Evolutionary conservation across 2,888 invertebrate genomes (phyloP).

Genomic region (Callosobruchus maculatus): DNA sequence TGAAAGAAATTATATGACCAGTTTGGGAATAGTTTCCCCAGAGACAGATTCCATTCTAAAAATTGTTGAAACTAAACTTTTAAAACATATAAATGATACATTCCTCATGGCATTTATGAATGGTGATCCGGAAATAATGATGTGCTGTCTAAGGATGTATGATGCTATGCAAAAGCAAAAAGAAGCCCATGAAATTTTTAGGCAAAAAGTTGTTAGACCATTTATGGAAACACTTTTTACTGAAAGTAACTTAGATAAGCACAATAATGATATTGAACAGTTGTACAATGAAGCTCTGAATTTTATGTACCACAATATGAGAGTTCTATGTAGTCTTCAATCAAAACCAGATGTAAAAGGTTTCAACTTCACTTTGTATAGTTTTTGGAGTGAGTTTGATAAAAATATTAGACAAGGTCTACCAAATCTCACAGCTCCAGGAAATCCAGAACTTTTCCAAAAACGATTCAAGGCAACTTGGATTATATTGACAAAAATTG

Average conservation of each 20-base stretch:
- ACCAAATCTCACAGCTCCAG: conserved; percentile 84
- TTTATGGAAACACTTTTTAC: conserved; percentile 68
- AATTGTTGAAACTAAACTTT: conserved; percentile 44
- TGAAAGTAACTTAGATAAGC: conserved; percentile 56
- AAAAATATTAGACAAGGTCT: conserved; percentile 76
- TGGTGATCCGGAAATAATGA: conserved; percentile 54
- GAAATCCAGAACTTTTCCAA: conserved; percentile 86
- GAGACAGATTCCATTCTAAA: conserved; percentile 26
- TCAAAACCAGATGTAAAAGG: conserved; percentile 51
- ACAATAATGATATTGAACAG: conserved; percentile 62
- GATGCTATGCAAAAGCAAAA: conserved; percentile 61
- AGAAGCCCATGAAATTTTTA: conserved; percentile 70
- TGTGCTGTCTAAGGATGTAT: conserved; percentile 56
- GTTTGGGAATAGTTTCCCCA: conserved; percentile 38
- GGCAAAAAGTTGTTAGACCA: conserved; percentile 65
- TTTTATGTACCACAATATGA: conserved; percentile 69
- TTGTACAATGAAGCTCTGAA: conserved; percentile 69
- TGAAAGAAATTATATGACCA: conserved; percentile 42
- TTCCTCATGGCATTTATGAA: conserved; percentile 58
- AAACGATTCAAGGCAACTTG: conserved; percentile 76
- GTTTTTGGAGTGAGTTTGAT: conserved; percentile 85
- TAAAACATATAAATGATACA: conserved; percentile 34
- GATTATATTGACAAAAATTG: conserved; percentile 69
- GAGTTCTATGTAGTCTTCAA: conserved; percentile 47
- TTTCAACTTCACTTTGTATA: conserved; percentile 77